Conservation (phyloP, 2,113 vertebrate genomes). For the Psittacula cyanocephala region DNA sequence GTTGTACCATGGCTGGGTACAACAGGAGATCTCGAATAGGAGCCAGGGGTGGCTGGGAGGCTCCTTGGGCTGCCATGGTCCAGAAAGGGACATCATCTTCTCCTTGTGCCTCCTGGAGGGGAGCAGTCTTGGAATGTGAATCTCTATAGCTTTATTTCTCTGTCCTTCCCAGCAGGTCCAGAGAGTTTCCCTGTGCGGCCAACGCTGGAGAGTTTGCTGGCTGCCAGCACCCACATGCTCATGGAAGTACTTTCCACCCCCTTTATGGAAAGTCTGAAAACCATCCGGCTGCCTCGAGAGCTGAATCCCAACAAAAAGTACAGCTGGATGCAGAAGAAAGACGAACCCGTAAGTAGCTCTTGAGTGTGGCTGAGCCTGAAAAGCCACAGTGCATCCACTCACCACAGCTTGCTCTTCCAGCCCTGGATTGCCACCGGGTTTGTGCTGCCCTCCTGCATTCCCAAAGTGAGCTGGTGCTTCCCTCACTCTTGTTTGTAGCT, state of each 20-base stretch:
- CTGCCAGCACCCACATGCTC: conserved; percentile 89
- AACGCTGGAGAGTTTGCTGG: conserved; percentile 88
- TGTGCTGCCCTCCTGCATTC: neutral
- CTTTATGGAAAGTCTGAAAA: conserved; percentile 79
- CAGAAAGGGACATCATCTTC: neutral
- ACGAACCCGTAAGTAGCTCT: conserved; percentile 82
- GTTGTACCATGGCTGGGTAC: neutral
- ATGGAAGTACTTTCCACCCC: conserved; percentile 88
- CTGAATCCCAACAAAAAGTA: conserved; percentile 94
- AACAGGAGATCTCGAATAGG: neutral
- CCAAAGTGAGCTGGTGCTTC: fast-evolving
- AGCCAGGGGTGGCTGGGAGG: neutral
- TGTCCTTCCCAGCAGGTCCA: conserved; percentile 29
- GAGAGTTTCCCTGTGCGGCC: conserved; percentile 73
- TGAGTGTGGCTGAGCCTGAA: neutral
- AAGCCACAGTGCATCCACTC: neutral
- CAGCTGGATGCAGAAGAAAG: conserved; percentile 98
- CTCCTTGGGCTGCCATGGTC: neutral
- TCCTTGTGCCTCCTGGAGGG: neutral
- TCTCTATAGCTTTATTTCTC: neutral
- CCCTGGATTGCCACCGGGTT: neutral
- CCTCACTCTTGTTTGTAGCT: neutral
- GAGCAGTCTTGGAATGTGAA: neutral
- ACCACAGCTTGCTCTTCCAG: neutral
- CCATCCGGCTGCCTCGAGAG: conserved; percentile 86